Conservation (phyloP, 2,797 vertebrate genomes). For the Sciurus vulgaris region DNA sequence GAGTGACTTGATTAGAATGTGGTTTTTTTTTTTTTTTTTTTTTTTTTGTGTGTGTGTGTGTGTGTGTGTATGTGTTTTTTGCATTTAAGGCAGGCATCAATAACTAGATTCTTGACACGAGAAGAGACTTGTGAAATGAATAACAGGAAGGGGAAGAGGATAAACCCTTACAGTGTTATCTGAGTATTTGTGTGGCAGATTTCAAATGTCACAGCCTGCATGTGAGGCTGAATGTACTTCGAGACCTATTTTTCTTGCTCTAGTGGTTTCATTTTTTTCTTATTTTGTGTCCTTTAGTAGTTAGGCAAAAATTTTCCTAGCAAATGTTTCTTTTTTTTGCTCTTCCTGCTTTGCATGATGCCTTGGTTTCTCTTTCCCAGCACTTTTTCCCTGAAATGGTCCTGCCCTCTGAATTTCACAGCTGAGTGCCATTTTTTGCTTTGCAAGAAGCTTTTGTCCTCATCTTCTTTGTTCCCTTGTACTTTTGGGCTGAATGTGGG, state of each 20-base stretch:
- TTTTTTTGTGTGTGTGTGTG: background rate
- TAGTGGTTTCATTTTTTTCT: background rate
- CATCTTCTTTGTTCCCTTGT: background rate
- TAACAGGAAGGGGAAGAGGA: background rate
- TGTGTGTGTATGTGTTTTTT: no score
- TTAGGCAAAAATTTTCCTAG: background rate
- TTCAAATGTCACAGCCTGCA: background rate
- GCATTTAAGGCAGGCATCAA: background rate
- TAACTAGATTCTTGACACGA: background rate
- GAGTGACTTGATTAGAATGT: background rate
- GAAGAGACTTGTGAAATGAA: background rate
- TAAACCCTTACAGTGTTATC: background rate
- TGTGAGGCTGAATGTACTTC: background rate
- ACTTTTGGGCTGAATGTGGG: background rate
- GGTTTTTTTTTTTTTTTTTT: background rate
- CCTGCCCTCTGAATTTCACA: background rate
- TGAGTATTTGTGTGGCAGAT: background rate
- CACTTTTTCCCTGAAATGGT: background rate
- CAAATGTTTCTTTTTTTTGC: background rate
- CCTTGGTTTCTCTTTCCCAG: background rate
- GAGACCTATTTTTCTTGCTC: background rate
- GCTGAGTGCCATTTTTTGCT: background rate
- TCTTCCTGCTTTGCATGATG: background rate
- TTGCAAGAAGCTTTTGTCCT: background rate
- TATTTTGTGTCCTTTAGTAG: constrained; percentile 34